Evolutionary conservation across 2,113 vertebrate species (phyloP).

Genomic region (Coturnix japonica): DNA sequence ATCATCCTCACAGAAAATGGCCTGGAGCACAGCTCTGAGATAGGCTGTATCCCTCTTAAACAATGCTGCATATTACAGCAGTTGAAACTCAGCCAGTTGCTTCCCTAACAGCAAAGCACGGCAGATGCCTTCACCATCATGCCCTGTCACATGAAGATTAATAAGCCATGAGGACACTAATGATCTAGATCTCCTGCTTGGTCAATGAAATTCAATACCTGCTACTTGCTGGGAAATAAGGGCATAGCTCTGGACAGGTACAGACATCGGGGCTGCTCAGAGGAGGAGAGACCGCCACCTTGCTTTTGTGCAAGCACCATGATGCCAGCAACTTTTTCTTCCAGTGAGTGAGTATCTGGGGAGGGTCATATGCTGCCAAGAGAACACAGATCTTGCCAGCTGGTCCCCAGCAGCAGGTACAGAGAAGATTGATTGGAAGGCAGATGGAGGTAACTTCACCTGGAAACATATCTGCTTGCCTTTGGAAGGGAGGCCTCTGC

Average conservation of each 20-base stretch:
- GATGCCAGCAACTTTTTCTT: not conserved
- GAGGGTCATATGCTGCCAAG: not conserved
- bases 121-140: constrained; percentile 25
- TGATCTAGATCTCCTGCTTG: not conserved
- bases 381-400: not conserved
- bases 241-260: fast-evolving
- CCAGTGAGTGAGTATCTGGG: not conserved
- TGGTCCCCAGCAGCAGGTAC: not conserved
- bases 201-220: constrained; percentile 1
- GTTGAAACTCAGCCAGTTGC: constrained; percentile 10
- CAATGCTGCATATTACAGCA: not conserved
- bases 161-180: not conserved
- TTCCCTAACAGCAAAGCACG: constrained; percentile 13
- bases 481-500: not conserved
- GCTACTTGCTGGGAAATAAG: not conserved
- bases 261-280: not conserved
- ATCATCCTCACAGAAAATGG: not conserved
- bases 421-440: not conserved
- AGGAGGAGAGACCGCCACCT: not conserved
- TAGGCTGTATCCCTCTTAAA: not conserved
- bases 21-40: not conserved
- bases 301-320: not conserved
- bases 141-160: constrained; percentile 30
- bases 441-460: not conserved
- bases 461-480: not conserved